Evolutionary conservation across 2,888 invertebrate genomes (phyloP), one percentile per base, ranked within the genome.

Genomic region (Idaea dimidiata): DNA sequence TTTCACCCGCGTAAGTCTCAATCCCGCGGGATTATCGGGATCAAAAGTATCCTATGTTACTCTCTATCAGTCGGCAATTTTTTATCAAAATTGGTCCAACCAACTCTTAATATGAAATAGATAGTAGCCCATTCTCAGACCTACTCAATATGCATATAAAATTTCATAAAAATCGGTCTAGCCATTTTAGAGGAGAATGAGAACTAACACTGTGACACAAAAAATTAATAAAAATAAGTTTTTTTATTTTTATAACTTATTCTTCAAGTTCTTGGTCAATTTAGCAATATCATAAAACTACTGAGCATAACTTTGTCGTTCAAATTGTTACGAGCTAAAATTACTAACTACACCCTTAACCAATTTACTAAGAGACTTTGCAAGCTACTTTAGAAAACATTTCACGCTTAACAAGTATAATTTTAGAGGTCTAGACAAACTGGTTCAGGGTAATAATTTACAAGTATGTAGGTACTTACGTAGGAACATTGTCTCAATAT

Each of bases 401-500:
- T 31, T 57, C 24, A 53, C 59, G 24, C 60, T 17, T 59, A 63
- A 59, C 66, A 69, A 16, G 16, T 32, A 18, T 31, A 57, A 58
- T 65, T 57, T 58, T 60, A 63, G 64, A 66, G 65, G 62, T 76
- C 76, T 62, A 63, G 63, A 33, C 67, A 60, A 17, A 59, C 54
- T 74, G 68, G 72, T 66, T 59, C 65, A 58, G 62, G 59, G 56
- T 57, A 61, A 70, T 66, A 65, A 64, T 66, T 65, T 64, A 57
- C 62, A 57, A 53, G 54, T 63, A 66, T 43, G 43, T 43, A 43
- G 43, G 43, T 43, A 43, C 43, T 43, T 43, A 43, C 43, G 8
- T 43, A 43, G 64, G 68, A 72, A 79, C 75, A 76, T 75, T 77
- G 77, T 77, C 72, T 67, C 61, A 63, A 71, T 73, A 70, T 73